Evolutionary conservation across 2,113 vertebrate species (phyloP).

Genomic region (Xenotilapia longispinis): DNA sequence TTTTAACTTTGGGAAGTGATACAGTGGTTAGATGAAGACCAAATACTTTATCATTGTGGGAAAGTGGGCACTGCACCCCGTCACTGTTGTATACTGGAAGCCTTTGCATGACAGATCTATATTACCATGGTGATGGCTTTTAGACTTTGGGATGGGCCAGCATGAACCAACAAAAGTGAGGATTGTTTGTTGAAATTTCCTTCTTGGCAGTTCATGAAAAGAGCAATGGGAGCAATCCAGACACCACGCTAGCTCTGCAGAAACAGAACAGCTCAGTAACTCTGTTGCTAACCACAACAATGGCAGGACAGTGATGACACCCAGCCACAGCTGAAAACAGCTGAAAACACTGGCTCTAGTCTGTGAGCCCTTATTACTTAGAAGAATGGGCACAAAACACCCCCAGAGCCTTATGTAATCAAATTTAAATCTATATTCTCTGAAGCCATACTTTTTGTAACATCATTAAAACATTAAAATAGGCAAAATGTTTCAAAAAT

Average conservation of each 20-base stretch:
- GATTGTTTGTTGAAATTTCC: constrained; percentile 67
- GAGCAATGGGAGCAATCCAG: constrained; percentile 53
- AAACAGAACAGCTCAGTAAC: constrained; percentile 61
- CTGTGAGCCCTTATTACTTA: neutral
- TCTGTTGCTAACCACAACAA: constrained; percentile 43
- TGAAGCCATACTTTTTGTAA: neutral
- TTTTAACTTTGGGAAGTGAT: neutral
- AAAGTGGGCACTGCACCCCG: neutral
- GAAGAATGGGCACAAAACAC: neutral
- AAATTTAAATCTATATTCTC: neutral
- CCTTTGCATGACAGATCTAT: constrained; percentile 23
- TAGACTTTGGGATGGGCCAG: constrained; percentile 23
- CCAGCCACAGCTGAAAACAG: constrained; percentile 7
- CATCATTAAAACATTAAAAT: neutral
- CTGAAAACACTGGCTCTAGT: constrained; percentile 5
- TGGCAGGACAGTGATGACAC: constrained; percentile 5
- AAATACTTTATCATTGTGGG: neutral
- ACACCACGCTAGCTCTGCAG: constrained; percentile 46
- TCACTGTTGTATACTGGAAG: neutral
- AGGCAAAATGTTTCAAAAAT: neutral
- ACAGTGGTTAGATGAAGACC: neutral
- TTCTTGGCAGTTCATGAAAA: constrained; percentile 65
- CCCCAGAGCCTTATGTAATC: neutral
- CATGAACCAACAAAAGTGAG: constrained; percentile 53
- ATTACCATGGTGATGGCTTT: constrained; percentile 55